Conservation (phyloP, 2,888 invertebrate species). For the Hirtodrosophila trivittata region DNA sequence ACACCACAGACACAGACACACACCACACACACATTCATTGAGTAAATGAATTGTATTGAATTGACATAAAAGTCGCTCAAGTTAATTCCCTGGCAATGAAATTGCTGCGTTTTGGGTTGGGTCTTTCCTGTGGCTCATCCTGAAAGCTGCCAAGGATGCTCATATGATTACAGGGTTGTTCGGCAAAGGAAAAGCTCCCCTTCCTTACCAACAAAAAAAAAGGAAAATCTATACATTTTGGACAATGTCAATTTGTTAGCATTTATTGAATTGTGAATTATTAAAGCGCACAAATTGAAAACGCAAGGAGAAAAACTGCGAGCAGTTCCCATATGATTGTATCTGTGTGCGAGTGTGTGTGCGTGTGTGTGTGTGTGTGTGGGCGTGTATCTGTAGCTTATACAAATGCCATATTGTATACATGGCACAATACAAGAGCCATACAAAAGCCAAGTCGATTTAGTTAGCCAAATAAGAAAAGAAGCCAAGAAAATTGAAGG, state of each 20-base stretch:
- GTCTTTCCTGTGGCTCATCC: conserved; percentile 12
- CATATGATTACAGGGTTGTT: conserved; percentile 64
- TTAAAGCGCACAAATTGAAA: conserved; percentile 81
- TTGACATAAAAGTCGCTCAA: conserved; percentile 80
- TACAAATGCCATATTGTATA: conserved; percentile 63
- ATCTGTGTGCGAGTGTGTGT: conserved; percentile 14
- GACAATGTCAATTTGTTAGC: conserved; percentile 81
- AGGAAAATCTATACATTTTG: conserved; percentile 66
- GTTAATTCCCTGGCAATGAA: conserved; percentile 75
- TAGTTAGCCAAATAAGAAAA: conserved; percentile 71
- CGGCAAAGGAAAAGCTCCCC: conserved; percentile 19
- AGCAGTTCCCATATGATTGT: conserved; percentile 13
- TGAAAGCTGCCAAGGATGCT: conserved; percentile 30
- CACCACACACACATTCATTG: conserved; percentile 1
- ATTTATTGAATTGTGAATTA: conserved; percentile 82
- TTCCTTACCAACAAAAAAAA: conserved; percentile 2
- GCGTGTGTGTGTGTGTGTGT: conserved; percentile 12
- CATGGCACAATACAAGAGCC: conserved; percentile 15
- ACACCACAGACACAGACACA: not conserved
- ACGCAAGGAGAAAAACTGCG: conserved; percentile 53
- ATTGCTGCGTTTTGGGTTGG: conserved; percentile 58
- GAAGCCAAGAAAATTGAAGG: conserved; percentile 59
- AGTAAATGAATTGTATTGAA: conserved; percentile 79
- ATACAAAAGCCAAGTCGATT: conserved; percentile 75
- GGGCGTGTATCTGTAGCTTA: conserved; percentile 43